phyloP scores from a whole-genome alignment of 2,113 vertebrate species.

The Dicrurus megarhynchus region DNA sequence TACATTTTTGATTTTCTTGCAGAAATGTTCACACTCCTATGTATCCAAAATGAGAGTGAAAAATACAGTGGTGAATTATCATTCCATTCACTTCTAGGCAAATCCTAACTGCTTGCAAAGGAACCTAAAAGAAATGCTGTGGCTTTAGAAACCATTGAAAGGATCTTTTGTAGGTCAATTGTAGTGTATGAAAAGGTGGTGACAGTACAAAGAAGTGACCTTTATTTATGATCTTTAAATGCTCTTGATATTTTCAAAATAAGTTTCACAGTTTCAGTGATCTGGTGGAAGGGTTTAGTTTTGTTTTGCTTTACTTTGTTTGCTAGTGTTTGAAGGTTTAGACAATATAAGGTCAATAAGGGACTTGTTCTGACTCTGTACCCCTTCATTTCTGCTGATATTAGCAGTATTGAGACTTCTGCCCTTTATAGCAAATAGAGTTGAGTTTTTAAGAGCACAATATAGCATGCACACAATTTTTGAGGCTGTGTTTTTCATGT shows the following conservation, averaged over 20 bases:
- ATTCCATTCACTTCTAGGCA: conserved; percentile 28
- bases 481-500: not conserved
- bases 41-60: not conserved
- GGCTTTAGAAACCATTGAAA: conserved; percentile 46
- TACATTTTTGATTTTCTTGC: not conserved
- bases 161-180: conserved; percentile 45
- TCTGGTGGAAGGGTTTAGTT: not conserved
- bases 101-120: conserved; percentile 36
- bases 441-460: not conserved
- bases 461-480: not conserved
- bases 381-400: conserved; percentile 35
- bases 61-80: conserved; percentile 20
- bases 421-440: not conserved
- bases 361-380: conserved; percentile 22
- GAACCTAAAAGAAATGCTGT: conserved; percentile 9
- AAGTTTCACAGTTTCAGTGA: not conserved
- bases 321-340: conserved; percentile 49
- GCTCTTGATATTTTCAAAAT: conserved; percentile 37
- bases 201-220: conserved; percentile 16
- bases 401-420: not conserved
- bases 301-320: not conserved
- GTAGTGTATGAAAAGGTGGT: conserved; percentile 23
- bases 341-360: conserved; percentile 23
- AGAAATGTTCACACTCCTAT: conserved; percentile 12
- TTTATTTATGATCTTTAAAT: conserved; percentile 62